A percentile compares a stretch with the other conserved stretches of the same genome.
Evolutionary conservation across 2,113 vertebrate species (phyloP).

Genomic region (Oncorhynchus tshawytscha): DNA sequence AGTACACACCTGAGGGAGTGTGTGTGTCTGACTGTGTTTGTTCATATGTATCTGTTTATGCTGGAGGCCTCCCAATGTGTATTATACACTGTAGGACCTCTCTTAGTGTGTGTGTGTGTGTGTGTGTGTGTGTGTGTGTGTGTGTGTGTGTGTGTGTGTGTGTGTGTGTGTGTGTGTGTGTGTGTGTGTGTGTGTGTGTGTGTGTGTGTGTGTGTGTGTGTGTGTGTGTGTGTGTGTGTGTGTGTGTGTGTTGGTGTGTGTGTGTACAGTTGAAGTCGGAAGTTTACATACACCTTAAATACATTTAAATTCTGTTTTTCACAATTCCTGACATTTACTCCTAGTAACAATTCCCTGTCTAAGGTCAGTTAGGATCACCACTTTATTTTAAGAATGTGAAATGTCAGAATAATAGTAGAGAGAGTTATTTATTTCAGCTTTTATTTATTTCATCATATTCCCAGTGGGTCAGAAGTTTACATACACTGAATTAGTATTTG

Average conservation of each 20-base stretch:
- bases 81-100: background rate
- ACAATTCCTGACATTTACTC: no score
- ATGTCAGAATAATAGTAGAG: no score
- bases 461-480: no score
- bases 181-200: conserved; percentile 13
- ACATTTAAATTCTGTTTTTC: no score
- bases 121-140: conserved; percentile 13
- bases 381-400: no score
- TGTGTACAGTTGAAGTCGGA: background rate
- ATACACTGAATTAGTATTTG: no score
- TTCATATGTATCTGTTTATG: background rate
- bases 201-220: conserved; percentile 1
- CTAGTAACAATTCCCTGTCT: no score
- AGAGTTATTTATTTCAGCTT: no score
- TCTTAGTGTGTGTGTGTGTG: conserved; percentile 1
- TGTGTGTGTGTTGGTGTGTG: conserved; percentile 3
- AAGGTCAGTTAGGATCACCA: no score
- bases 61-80: background rate
- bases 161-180: background rate
- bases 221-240: conserved; percentile 8
- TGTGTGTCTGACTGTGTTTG: conserved; percentile 17
- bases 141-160: background rate
- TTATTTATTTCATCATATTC: no score
- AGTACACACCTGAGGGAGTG: conserved; percentile 31
- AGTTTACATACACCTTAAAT: no score